A percentile compares a stretch with the other conserved stretches of the same genome.
Evolutionary conservation across 1,140 invertebrate species (phyloP).

Genomic region (Aphis craccivora): DNA sequence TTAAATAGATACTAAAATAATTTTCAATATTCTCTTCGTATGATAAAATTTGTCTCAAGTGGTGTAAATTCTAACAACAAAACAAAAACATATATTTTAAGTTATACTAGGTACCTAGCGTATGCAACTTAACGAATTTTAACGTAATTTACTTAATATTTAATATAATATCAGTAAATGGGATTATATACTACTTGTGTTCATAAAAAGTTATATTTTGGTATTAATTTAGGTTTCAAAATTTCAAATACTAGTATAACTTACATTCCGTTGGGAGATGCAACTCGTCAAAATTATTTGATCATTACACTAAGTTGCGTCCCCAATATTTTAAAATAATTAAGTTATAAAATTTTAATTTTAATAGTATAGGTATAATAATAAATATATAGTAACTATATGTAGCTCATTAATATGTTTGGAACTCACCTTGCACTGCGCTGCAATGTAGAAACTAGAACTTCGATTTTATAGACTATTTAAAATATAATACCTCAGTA

Average conservation of each 20-base stretch:
- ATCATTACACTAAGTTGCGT: no score
- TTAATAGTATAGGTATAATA: no score
- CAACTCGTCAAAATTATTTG: background rate
- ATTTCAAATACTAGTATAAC: background rate
- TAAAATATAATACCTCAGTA: no score
- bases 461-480: no score
- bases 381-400: no score
- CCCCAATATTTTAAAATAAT: no score
- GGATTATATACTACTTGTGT: background rate
- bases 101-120: background rate
- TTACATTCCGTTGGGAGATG: background rate
- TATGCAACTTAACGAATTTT: background rate
- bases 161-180: background rate
- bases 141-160: background rate
- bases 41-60: background rate
- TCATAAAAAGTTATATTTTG: background rate
- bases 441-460: background rate
- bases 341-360: no score
- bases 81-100: background rate
- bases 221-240: background rate
- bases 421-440: background rate
- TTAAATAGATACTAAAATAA: background rate
- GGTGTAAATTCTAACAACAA: background rate
- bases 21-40: background rate
- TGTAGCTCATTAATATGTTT: no score